phyloP scores from a whole-genome alignment of 1,140 invertebrate species.

The Agrypnia vestita region DNA sequence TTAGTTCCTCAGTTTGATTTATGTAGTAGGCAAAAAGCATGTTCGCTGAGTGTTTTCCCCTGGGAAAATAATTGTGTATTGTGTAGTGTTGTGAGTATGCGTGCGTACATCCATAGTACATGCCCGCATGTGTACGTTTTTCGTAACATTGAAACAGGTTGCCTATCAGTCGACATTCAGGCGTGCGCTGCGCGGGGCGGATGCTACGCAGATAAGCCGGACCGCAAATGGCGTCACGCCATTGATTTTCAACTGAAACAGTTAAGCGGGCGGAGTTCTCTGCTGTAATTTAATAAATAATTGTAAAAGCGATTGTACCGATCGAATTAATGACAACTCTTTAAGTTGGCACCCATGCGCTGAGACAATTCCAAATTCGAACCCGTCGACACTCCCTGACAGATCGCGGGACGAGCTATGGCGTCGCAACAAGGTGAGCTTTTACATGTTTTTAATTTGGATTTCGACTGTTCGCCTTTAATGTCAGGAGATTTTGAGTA shows the following conservation, averaged over 20 bases:
- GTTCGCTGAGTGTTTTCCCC: background rate
- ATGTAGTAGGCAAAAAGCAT: too few relatives aligned
- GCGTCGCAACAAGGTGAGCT: conserved; percentile 57
- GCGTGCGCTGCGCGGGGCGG: conserved; percentile 45
- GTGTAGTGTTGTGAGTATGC: too few relatives aligned
- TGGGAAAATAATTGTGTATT: background rate
- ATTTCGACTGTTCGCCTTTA: background rate
- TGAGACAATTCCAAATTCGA: conserved; percentile 29
- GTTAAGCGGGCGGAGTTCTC: background rate
- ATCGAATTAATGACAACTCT: conserved; percentile 25
- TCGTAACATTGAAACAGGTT: conserved; percentile 42
- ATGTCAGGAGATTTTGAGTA: conserved; percentile 1
- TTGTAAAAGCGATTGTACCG: conserved; percentile 5
- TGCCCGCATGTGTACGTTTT: background rate
- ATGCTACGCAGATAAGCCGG: conserved; percentile 23
- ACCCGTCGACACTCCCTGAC: conserved; percentile 37
- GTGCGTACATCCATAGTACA: too few relatives aligned
- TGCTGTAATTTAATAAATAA: background rate
- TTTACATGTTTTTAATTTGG: conserved; percentile 20
- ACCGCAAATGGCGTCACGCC: conserved; percentile 45
- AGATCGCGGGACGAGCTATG: conserved; percentile 50
- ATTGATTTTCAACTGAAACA: conserved; percentile 50
- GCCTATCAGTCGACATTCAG: conserved; percentile 51
- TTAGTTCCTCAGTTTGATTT: too few relatives aligned
- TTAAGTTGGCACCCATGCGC: conserved; percentile 23